Evolutionary conservation across 2,888 invertebrate species (phyloP).

Genomic region (Rhabditophanes sp.): DNA sequence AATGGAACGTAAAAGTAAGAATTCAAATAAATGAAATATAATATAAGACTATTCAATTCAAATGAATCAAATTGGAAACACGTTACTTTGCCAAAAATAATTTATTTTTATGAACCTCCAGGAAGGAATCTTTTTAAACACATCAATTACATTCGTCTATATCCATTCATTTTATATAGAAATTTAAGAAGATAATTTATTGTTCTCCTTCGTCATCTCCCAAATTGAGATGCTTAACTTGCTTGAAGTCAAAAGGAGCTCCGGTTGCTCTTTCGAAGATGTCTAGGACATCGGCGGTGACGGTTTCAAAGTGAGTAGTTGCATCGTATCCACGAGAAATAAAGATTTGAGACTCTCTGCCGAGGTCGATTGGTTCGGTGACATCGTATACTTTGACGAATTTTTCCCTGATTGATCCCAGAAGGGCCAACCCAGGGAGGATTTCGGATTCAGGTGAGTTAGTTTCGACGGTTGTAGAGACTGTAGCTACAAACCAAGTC

Average conservation of each 20-base stretch:
- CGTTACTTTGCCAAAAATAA: not conserved
- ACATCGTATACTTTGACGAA: conserved; percentile 58
- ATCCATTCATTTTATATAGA: no score
- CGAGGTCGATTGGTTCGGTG: conserved; percentile 76
- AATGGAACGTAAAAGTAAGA: no score
- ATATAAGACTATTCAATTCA: not conserved
- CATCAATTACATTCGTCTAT: no score
- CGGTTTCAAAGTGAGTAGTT: conserved; percentile 96
- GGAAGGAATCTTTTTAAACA: not conserved
- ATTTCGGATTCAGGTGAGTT: conserved; percentile 84
- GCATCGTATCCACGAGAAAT: conserved; percentile 95
- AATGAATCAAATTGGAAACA: not conserved
- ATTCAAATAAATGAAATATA: not conserved
- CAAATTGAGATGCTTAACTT: conserved; percentile 43
- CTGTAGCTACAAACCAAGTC: conserved; percentile 77
- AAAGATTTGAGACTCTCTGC: conserved; percentile 73
- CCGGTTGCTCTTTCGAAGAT: conserved; percentile 57
- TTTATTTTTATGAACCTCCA: not conserved
- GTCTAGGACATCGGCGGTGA: conserved; percentile 85
- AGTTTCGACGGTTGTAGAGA: conserved; percentile 94
- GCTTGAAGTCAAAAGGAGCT: conserved; percentile 41
- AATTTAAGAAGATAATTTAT: conserved; percentile 21
- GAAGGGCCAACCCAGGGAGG: conserved; percentile 73
- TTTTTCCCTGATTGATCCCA: conserved; percentile 82
- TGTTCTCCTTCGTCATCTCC: conserved; percentile 42